Base-by-base conservation (phyloP, 2,888 invertebrate species). In the Marronus borbonicus region DNA sequence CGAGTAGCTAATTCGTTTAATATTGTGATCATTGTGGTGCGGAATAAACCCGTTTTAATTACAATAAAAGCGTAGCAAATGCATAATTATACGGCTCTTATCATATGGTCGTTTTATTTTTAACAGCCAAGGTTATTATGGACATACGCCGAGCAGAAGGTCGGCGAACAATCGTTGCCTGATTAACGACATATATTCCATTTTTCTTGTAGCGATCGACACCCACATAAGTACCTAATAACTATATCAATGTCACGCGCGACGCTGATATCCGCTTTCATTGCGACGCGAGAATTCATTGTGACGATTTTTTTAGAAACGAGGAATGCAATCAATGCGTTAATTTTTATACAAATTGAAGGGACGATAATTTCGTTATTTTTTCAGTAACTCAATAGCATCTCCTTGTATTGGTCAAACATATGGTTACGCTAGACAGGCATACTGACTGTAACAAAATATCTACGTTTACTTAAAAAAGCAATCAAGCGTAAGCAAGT, bases 161-260 rank as follows among this genome's bases (percentile, higher is more conserved):
- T 20, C 55, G 20, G 20, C 20, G 17, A 58, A 58, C 55, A 58
- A 58, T 58, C 55, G 20, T 52, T 52, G 52, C 20, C 20, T 58
- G 55, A 58, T 58, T 58, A 58, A 58, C 55, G 20, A 8, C 55
- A 8, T 58, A 58, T 20, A 58, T 17, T 44, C 44, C 44, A 44
- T 12, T 44, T 44, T 20, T 58, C 3, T 58, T 58, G 20, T 58
- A 24, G 20, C 55, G 20, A 58, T 58, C 20, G 10, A 58, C 55
- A 58, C 55, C 55, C 20, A 58, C 55, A 58, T 58, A 20, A 58
- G 55, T 3, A 17, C 55, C 55, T 20, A 58, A 58, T 58, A 58
- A 58, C 20, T 24, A 20, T 58, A 58, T 58, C 55, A 58, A n/a
- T 52, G 55, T 20, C 55, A 20, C 5, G 20, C 55, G 20, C 55